These are phyloP conservation scores for Panulirus ornatus DNA, from an alignment of 1,140 invertebrate genomes.

Conservation along the genomic window DNA sequence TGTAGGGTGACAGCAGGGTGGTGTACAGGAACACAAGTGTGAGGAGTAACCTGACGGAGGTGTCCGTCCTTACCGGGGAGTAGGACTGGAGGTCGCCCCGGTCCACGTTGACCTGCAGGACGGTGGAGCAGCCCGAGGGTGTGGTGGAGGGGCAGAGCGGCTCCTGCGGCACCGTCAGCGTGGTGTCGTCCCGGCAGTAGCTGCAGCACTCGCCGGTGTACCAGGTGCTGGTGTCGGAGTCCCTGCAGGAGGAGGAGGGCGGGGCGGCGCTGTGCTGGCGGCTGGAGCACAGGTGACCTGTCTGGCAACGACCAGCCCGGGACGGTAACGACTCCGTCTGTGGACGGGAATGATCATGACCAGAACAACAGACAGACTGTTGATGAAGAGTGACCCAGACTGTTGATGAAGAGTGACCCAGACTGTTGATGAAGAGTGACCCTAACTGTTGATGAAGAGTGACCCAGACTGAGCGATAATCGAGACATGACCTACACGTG, in stretches of 20 bases:
- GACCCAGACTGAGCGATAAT: no score
- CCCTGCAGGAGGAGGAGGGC: slow-evolving; percentile 32
- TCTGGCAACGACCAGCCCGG: neutral
- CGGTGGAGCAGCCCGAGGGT: slow-evolving; percentile 43
- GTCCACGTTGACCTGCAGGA: slow-evolving; percentile 18
- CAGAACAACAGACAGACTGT: neutral
- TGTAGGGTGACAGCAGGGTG: neutral
- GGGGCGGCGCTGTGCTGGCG: neutral
- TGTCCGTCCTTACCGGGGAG: no score
- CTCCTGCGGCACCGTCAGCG: slow-evolving; percentile 23
- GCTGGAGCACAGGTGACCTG: neutral
- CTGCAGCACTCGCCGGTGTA: slow-evolving; percentile 55
- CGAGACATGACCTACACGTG: no score
- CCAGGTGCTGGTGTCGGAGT: slow-evolving; percentile 42
- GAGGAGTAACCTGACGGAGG: no score
- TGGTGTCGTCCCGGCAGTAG: slow-evolving; percentile 38
- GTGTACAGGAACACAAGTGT: neutral
- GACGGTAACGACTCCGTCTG: slow-evolving; percentile 19
- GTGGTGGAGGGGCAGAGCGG: slow-evolving; percentile 29
- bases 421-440: no score
- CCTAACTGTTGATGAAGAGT: no score
- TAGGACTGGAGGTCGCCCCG: neutral
- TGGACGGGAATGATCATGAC: neutral
- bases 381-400: no score
- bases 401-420: no score